Conservation (phyloP, 2,888 invertebrate species). For the Stictocephala bisonia region DNA sequence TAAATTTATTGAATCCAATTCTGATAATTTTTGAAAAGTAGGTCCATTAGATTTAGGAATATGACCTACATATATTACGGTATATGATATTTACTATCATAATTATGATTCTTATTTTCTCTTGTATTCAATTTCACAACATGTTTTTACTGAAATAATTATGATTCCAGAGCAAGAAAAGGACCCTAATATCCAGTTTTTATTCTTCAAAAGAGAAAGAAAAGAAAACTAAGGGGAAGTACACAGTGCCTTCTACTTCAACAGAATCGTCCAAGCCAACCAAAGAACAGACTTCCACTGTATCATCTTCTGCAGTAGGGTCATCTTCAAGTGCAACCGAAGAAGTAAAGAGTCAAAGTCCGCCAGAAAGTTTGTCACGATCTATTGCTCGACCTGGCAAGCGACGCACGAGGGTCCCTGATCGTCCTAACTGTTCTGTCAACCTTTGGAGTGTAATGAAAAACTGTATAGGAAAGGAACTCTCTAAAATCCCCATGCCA, state of each 20-base stretch:
- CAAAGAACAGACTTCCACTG: not conserved
- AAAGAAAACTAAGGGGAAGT: constrained; percentile 17
- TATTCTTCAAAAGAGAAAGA: constrained; percentile 16
- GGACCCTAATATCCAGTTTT: not conserved
- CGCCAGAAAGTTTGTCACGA: constrained; percentile 17
- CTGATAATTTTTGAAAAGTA: too few species aligned
- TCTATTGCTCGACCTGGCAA: constrained; percentile 63
- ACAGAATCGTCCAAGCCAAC: not conserved
- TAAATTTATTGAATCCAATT: too few species aligned
- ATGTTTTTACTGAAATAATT: too few species aligned
- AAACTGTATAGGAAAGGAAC: constrained; percentile 97
- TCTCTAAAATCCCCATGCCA: constrained; percentile 99
- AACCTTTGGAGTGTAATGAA: constrained; percentile 99
- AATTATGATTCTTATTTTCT: too few species aligned
- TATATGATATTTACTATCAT: too few species aligned
- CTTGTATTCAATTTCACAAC: too few species aligned
- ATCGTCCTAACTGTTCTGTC: constrained; percentile 93
- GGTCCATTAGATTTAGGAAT: too few species aligned
- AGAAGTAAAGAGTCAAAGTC: too few species aligned
- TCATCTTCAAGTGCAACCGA: too few species aligned
- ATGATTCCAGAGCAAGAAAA: constrained; percentile 17
- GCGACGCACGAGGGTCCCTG: constrained; percentile 85
- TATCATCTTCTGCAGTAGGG: too few species aligned
- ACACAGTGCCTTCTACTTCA: constrained; percentile 29
- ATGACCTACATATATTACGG: too few species aligned